These are phyloP conservation scores for Drosophila sulfurigaster DNA, from an alignment of 1,140 invertebrate genomes.

Conservation along the genomic window DNA sequence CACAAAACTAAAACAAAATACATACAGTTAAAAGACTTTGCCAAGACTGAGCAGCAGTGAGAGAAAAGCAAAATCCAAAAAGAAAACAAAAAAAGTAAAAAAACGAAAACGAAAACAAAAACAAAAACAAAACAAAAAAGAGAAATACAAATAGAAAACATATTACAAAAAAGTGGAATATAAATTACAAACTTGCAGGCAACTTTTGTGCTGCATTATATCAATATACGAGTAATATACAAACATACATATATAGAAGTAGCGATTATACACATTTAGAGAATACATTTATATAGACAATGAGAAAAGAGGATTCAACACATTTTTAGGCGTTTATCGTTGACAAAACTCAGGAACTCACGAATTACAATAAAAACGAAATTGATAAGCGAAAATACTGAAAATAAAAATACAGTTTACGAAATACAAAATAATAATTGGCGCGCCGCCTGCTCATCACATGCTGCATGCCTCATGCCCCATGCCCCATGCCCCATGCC, in stretches of 20 bases:
- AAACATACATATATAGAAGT: slow-evolving; percentile 26
- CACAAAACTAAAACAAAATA: slow-evolving; percentile 54
- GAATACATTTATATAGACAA: slow-evolving; percentile 42
- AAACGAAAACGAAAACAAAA: slow-evolving; percentile 13
- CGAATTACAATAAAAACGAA: slow-evolving; percentile 56
- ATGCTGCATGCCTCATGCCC: slow-evolving; percentile 36
- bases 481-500: neutral
- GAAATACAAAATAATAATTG: slow-evolving; percentile 30
- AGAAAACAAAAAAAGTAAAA: slow-evolving; percentile 11
- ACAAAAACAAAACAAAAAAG: slow-evolving; percentile 8
- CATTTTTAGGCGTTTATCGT: slow-evolving; percentile 51
- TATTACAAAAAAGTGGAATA: slow-evolving; percentile 15
- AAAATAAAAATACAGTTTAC: slow-evolving; percentile 8
- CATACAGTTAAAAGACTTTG: slow-evolving; percentile 73
- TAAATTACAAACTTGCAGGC: slow-evolving; percentile 38
- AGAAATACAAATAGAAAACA: too few species aligned
- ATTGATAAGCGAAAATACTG: slow-evolving; percentile 33
- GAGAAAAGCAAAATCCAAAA: slow-evolving; percentile 50
- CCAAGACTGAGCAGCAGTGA: slow-evolving; percentile 78
- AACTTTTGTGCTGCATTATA: slow-evolving; percentile 50
- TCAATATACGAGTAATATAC: slow-evolving; percentile 32
- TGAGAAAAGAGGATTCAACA: slow-evolving; percentile 29
- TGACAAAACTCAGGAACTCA: slow-evolving; percentile 73
- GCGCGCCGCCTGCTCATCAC: slow-evolving; percentile 66
- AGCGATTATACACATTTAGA: slow-evolving; percentile 19